phyloP scores from a whole-genome alignment of 2,113 vertebrate species.

The Xyrauchen texanus region DNA sequence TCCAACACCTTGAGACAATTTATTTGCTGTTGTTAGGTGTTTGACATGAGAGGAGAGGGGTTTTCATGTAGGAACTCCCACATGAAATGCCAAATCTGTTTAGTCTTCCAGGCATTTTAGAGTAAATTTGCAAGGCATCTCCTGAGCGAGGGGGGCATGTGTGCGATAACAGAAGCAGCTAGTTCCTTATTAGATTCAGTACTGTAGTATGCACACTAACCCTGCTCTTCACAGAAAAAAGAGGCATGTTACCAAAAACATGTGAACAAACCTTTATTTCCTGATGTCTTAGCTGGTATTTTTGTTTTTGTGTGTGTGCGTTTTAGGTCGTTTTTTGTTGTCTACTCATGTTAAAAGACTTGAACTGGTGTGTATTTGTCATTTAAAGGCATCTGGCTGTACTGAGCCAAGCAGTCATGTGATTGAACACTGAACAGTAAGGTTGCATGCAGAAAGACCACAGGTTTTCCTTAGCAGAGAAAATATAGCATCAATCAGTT shows the following conservation, averaged over 20 bases:
- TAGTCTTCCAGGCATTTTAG: conserved; percentile 68
- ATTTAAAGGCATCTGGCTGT: no score
- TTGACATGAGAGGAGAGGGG: conserved; percentile 38
- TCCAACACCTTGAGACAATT: conserved; percentile 57
- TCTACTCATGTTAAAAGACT: conserved; percentile 1
- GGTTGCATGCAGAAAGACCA: conserved; percentile 3
- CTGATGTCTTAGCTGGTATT: conserved; percentile 32
- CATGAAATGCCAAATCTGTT: conserved; percentile 62
- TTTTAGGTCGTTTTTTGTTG: background rate
- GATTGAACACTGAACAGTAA: conserved; percentile 42
- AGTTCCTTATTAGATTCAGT: conserved; percentile 25
- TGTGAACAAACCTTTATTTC: conserved; percentile 41
- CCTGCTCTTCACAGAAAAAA: conserved; percentile 33
- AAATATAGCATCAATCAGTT: no score
- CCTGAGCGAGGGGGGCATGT: conserved; percentile 47
- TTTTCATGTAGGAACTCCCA: conserved; percentile 54
- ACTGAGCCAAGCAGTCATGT: conserved; percentile 58
- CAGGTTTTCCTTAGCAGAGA: no score
- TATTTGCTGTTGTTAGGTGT: conserved; percentile 23
- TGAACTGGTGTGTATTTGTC: conserved; percentile 6
- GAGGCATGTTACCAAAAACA: conserved; percentile 56
- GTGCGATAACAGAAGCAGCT: conserved; percentile 40
- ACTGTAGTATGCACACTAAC: conserved; percentile 43
- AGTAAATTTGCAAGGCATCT: conserved; percentile 42
- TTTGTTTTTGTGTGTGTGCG: conserved; percentile 16